Base-by-base conservation (phyloP, 2,888 invertebrate species). In the Hedya salicella region DNA sequence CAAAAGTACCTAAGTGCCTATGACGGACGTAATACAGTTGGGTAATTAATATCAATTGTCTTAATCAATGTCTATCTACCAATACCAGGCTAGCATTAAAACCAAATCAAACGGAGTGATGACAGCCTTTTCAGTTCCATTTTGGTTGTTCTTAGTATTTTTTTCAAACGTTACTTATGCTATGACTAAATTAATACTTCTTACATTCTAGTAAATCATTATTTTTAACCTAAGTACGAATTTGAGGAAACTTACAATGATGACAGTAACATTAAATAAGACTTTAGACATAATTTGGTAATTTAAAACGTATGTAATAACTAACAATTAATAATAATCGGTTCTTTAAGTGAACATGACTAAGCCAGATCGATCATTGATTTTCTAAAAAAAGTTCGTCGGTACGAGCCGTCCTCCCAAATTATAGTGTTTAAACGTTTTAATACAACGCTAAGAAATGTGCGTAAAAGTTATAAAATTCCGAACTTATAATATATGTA, bases 381-480 rank as follows among this genome's bases (percentile, higher is more conserved):
- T 79, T 78, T 70, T 78, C 75, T 78, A 82, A 85, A 88, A 86
- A 87, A 83, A 78, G 76, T 74, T 73, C 80, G 78, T 74, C 78
- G 78, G 76, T 75, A 78, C 79, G 80, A 78, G 79, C 78, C 60
- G 53, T 66, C 78, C 76, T 73, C 81, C 65, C 80, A 86, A 89
- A 89, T 92, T 91, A 92, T 88, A 91, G 91, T 91, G 89, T 88
- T 90, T 86, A 88, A 86, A 80, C 78, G 80, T 86, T 89, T 87
- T 89, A 91, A 90, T 89, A 87, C 83, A 85, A 81, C 85, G 85
- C 85, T 86, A 87, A 86, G 88, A 89, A 89, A 86, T 88, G 88
- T 87, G 86, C 83, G 88, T 89, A 88, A 89, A 89, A 86, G 82
- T 87, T 87, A 84, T 83, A 89, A 89, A 88, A 85, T 78, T 79